A percentile compares a stretch with the other conserved stretches of the same genome.
These are phyloP conservation scores for crab-eating macaque (Macaca fascicularis) DNA, from an alignment of 2,113 vertebrate genomes.

Conservation along the genomic window T2T-MFA8v1.1 NC_088390.1:8962501-8963000, in stretches of 20 bases:
- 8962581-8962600: too few species aligned
- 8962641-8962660: too few species aligned
- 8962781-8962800: constrained; percentile 96
- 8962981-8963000: constrained; percentile 91
- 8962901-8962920: constrained; percentile 83
- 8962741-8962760: constrained; percentile 91
- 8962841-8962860: constrained; percentile 93
- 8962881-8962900: constrained; percentile 69
- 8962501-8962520: too few species aligned
- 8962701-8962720: too few species aligned
- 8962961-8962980: constrained; percentile 79
- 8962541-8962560: too few species aligned
- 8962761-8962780: constrained; percentile 95
- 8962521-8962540: too few species aligned
- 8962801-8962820: constrained; percentile 91
- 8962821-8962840: constrained; percentile 89
- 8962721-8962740: fast-evolving
- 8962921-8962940: constrained; percentile 93
- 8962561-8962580: too few species aligned
- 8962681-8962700: fast-evolving
- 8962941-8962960: constrained; percentile 84
- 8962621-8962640: too few species aligned
- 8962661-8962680: neutral
- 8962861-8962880: constrained; percentile 83
- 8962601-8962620: too few species aligned